Evolutionary conservation across 2,888 invertebrate genomes (phyloP).

Genomic region (Suillia variegata): DNA sequence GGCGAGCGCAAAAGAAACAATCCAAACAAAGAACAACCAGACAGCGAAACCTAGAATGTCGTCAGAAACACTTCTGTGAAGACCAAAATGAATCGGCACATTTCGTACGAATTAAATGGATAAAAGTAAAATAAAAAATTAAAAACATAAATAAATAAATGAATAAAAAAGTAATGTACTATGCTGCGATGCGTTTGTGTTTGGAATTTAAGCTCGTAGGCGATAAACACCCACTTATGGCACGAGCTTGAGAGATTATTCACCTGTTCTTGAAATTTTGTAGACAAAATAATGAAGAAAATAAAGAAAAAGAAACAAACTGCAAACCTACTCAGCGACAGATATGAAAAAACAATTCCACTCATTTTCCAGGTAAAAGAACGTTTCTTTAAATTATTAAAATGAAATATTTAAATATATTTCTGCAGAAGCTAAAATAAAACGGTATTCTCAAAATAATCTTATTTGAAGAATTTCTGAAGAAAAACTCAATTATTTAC

Average conservation of each 20-base stretch:
- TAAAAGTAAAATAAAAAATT: neutral
- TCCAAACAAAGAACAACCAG: too few species aligned
- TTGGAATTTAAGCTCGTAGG: slow-evolving; percentile 15
- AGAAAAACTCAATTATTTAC: too few species aligned
- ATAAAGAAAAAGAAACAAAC: neutral
- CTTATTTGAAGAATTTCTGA: too few species aligned
- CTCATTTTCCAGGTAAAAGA: too few species aligned
- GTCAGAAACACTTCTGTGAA: too few species aligned
- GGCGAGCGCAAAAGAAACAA: too few species aligned
- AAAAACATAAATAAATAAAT: slow-evolving; percentile 7
- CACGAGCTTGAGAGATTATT: slow-evolving; percentile 20
- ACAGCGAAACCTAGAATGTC: too few species aligned
- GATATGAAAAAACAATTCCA: too few species aligned
- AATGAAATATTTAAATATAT: neutral
- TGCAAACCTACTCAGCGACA: too few species aligned
- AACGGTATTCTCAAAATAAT: neutral
- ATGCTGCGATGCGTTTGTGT: neutral
- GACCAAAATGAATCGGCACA: neutral
- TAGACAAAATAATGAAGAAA: neutral
- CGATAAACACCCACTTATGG: slow-evolving; percentile 21
- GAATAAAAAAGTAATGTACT: neutral
- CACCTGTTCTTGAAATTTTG: slow-evolving; percentile 15
- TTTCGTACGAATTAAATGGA: neutral
- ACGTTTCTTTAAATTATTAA: neutral
- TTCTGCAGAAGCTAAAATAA: neutral